Evolutionary conservation across 2,888 invertebrate species (phyloP).

Genomic region (Hirtodrosophila duncani): DNA sequence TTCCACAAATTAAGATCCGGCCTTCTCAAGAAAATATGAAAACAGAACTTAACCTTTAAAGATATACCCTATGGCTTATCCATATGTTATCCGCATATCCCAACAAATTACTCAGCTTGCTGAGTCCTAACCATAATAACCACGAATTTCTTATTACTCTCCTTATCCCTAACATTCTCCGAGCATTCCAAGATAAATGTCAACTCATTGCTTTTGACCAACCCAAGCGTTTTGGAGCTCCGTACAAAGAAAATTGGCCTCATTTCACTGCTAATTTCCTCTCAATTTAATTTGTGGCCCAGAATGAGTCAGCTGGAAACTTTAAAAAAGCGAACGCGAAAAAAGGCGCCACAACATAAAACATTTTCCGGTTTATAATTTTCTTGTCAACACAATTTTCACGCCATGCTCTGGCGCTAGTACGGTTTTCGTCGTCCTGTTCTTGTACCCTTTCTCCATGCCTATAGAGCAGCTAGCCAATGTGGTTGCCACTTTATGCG

Average conservation of each 20-base stretch:
- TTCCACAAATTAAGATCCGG: no score
- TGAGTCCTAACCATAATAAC: no score
- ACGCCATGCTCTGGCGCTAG: conserved; percentile 67
- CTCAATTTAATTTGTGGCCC: conserved; percentile 52
- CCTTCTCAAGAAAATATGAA: no score
- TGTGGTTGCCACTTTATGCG: neutral
- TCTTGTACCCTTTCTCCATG: conserved; percentile 4
- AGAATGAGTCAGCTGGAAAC: conserved; percentile 51
- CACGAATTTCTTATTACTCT: no score
- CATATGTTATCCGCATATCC: no score
- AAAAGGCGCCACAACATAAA: conserved; percentile 64
- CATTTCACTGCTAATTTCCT: conserved; percentile 62
- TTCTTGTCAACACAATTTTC: conserved; percentile 74
- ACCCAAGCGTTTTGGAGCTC: conserved; percentile 9
- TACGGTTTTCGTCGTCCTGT: neutral
- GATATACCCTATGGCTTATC: no score
- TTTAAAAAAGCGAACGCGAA: conserved; percentile 23
- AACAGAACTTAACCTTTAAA: no score
- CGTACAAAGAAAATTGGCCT: no score
- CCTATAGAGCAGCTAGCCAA: neutral
- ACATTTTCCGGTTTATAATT: conserved; percentile 74
- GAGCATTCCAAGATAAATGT: no score
- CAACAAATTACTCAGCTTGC: no score
- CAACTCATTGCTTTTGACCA: conserved; percentile 24
- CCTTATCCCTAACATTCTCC: no score